Conservation (phyloP, 2,888 invertebrate genomes). For the Dione juno region DNA sequence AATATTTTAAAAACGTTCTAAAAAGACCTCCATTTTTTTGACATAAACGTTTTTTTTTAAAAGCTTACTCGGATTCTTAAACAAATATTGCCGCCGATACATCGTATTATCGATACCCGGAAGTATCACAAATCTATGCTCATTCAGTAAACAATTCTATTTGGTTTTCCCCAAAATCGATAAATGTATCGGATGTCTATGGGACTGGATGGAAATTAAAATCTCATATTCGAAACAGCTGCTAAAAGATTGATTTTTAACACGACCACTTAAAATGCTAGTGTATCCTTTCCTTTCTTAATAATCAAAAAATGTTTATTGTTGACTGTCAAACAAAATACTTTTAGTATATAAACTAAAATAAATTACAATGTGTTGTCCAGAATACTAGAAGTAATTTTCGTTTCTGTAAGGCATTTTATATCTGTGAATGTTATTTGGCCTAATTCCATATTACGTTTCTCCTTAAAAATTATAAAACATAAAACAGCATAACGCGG, state of each 20-base stretch:
- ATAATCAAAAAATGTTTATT: not conserved
- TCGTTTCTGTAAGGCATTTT: not conserved
- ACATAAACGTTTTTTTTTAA: constrained; percentile 5
- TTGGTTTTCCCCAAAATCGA: constrained; percentile 34
- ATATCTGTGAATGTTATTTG: constrained; percentile 18
- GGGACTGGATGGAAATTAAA: constrained; percentile 21
- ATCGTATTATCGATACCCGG: constrained; percentile 35
- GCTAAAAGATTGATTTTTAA: constrained; percentile 1
- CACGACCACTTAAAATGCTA: not conserved
- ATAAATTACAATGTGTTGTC: not conserved
- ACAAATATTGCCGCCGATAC: constrained; percentile 9
- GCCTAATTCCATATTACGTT: constrained; percentile 37
- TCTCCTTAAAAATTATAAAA: constrained; percentile 39
- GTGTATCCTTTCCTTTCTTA: not conserved
- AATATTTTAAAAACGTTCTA: not conserved
- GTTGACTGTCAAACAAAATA: not conserved
- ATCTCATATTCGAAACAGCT: constrained; percentile 18
- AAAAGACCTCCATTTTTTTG: not conserved
- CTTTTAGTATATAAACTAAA: not conserved
- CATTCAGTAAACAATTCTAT: constrained; percentile 31
- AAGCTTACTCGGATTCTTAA: constrained; percentile 11
- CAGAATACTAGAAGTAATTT: constrained; percentile 1
- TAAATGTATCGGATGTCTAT: constrained; percentile 28
- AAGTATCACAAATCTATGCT: constrained; percentile 39
- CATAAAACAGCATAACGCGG: constrained; percentile 40